Evolutionary conservation across 2,888 invertebrate species (phyloP), one percentile per base, ranked within the genome.

Genomic region (Leucozona laternaria): DNA sequence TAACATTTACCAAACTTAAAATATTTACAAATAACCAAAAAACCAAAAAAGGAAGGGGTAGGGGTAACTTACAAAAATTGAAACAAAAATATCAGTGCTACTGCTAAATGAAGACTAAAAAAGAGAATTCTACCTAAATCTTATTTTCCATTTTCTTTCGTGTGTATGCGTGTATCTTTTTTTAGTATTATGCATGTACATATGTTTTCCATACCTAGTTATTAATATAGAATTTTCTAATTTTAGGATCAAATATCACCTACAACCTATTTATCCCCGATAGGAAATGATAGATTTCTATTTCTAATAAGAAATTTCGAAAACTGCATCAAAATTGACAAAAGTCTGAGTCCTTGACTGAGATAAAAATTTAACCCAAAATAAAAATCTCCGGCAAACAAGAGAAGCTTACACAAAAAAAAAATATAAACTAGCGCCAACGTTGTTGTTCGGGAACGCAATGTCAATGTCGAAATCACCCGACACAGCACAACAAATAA

Each of bases 401-500:
- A 45, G 37, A 68, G 11, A 37, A 48, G 7, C 13, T 62, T 25
- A 4, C 8, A 31, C 20, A 37, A 13, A 37, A n/a, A 37, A 13
- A 37, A n/a, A 31, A 11, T 6, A 50, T 4, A 62, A 45, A 37
- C 60, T 15, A 60, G 60, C 22, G 6, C 40, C 28, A 78, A 70
- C 43, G 79, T 62, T 77, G 50, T 68, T 68, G 53, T 37, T 68
- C 50, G 43, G 53, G 45, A 62, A 72, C 80, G 85, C 64, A 73
- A 85, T 86, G 82, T 86, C 86, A 81, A 71, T 86, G 78, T 81
- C 81, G 68, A 86, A 86, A 82, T 58, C 81, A 37, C 58, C 86
- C 70, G 86, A 86, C 70, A 82, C 82, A 79, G 71, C 89, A 64
- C 89, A 91, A 31, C 88, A 89, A 70, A 31, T 92, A 8, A 90